Evolutionary conservation across 2,113 vertebrate genomes (phyloP).

Genomic region (Helogale parvula): DNA sequence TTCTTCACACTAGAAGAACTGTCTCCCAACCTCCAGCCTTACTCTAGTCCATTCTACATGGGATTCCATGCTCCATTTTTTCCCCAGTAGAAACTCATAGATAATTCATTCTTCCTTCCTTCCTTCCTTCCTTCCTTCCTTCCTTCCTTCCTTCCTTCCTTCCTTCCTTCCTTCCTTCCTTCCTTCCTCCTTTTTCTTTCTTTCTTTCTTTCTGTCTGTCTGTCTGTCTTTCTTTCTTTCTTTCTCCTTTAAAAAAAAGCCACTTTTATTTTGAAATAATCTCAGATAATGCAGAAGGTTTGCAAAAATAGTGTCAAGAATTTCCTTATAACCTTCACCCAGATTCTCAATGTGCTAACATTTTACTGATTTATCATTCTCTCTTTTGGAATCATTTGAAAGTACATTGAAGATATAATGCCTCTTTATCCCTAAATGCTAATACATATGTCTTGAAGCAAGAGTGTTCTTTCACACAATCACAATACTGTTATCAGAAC

Average conservation of each 20-base stretch:
- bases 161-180: too few species aligned
- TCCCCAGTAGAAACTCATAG: not conserved
- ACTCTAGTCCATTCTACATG: not conserved
- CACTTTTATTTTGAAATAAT: conserved; percentile 34
- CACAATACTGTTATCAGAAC: not conserved
- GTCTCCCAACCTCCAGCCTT: not conserved
- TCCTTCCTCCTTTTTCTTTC: too few species aligned
- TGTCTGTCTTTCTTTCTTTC: too few species aligned
- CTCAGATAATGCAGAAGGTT: not conserved
- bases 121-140: too few species aligned
- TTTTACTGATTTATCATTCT: conserved; percentile 16
- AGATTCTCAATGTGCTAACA: not conserved
- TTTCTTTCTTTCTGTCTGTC: too few species aligned
- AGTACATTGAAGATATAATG: not conserved
- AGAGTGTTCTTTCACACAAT: not conserved
- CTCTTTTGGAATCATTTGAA: not conserved
- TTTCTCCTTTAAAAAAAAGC: not conserved
- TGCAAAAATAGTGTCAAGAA: not conserved
- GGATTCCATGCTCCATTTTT: not conserved
- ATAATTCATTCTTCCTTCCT: not conserved
- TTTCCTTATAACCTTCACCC: not conserved
- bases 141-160: too few species aligned
- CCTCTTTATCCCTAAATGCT: not conserved
- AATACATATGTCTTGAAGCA: not conserved
- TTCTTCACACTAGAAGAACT: not conserved